A percentile compares a stretch with the other conserved stretches of the same genome.
Conservation (phyloP, 2,113 vertebrate species). For the Neodontobutis hainanensis region DNA sequence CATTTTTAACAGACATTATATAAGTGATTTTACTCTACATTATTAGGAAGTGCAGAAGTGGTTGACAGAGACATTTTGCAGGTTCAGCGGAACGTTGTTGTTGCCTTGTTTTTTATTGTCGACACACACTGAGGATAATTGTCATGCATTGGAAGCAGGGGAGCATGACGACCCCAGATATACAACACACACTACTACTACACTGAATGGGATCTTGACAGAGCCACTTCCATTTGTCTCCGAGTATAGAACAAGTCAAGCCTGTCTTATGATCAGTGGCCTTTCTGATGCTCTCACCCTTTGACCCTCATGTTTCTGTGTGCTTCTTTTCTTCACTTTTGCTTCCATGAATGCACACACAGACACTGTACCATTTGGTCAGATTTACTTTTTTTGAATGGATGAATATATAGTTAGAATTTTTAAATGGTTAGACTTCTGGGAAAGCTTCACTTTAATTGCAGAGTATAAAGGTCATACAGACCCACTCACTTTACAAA, state of each 20-base stretch:
- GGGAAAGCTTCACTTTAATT: no score
- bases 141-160: conserved; percentile 68
- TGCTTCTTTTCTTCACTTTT: conserved; percentile 4
- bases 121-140: conserved; percentile 54
- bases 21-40: neutral
- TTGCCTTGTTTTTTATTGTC: conserved; percentile 50
- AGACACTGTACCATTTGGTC: neutral
- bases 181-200: conserved; percentile 12
- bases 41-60: neutral
- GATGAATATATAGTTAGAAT: no score
- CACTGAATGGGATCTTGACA: conserved; percentile 35
- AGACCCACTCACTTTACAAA: no score
- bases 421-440: no score
- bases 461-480: no score
- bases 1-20: neutral
- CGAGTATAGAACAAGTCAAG: conserved; percentile 11
- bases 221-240: conserved; percentile 52
- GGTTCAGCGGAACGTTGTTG: conserved; percentile 27
- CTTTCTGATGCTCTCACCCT: conserved; percentile 18
- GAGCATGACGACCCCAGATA: conserved; percentile 60
- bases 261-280: conserved; percentile 44
- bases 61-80: conserved; percentile 18
- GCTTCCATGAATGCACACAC: neutral
- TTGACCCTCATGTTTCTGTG: conserved; percentile 9
- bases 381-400: no score